phyloP scores from a whole-genome alignment of 2,888 invertebrate species.

The Clivina fossor region DNA sequence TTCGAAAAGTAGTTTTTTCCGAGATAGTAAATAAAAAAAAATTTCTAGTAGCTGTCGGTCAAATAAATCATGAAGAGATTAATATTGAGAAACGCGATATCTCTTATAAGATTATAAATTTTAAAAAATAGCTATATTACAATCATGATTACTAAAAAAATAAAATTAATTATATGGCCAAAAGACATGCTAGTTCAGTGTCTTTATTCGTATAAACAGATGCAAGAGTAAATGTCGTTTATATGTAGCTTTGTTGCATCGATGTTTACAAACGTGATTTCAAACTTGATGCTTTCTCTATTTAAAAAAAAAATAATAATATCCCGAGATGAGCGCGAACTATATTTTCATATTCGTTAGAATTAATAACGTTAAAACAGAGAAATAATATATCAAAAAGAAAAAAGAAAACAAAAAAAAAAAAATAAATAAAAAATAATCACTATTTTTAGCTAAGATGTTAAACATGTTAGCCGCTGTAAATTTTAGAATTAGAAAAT shows the following conservation, averaged over 20 bases:
- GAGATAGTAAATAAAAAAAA: too few relatives aligned
- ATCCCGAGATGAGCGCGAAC: conserved; percentile 31
- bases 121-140: conserved; percentile 27
- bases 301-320: conserved; percentile 23
- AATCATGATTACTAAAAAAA: conserved; percentile 14
- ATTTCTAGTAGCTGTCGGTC: too few relatives aligned
- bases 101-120: conserved; percentile 27
- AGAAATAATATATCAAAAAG: conserved; percentile 30
- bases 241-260: conserved; percentile 34
- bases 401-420: conserved; percentile 23
- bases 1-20: too few relatives aligned
- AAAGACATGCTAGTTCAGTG: conserved; percentile 27
- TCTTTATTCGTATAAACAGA: conserved; percentile 27
- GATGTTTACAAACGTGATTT: conserved; percentile 29
- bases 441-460: conserved; percentile 34
- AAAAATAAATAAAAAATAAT: conserved; percentile 21
- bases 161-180: conserved; percentile 20
- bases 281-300: conserved; percentile 35
- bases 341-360: conserved; percentile 35
- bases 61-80: too few relatives aligned
- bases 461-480: conserved; percentile 28
- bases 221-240: conserved; percentile 30
- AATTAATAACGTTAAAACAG: conserved; percentile 32
- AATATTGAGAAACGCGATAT: too few relatives aligned
- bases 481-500: conserved; percentile 18